Base-by-base conservation (phyloP, 1,140 invertebrate genomes). In the Caenorhabditis remanei region DNA sequence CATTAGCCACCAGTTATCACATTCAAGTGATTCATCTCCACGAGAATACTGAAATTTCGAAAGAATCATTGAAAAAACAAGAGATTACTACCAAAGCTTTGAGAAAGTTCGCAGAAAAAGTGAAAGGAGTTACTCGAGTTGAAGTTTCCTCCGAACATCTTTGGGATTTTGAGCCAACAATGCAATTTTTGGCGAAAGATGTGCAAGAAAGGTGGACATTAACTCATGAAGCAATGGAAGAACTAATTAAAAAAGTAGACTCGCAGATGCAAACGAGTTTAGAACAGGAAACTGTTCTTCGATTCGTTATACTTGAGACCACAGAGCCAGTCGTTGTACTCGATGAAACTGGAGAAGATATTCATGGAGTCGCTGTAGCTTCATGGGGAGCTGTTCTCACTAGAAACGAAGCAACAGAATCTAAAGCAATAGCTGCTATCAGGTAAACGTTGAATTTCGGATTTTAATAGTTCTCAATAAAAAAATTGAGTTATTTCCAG, bases 321-420 rank as follows among this genome's bases (percentile, higher is more conserved):
- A 46, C n/a, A n/a, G 55, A 88, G 16, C 79, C 58, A 4, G 55
- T 89, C 6, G 32, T 89, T 14, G 13, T 89, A 13, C 53, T 89
- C 13, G 88, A 89, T 75, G 65, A 88, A 46, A 53, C 90, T n/a
- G 84, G 79, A 8, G 89, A 89, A 50, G 89, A 88, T 79, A 83
- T 48, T 16, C 58, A 96, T 93, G 95, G 96, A 1, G 96, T 97
- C 92, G 94, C 97, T 86, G 96, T 96, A 16, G 96, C 96, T 7
- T 94, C 96, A 86, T 99, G 97, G 97, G 97, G 97, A 86, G 96
- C 94, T 53, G 93, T 94, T 48, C 90, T 93, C 88, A 93, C 94
- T 16, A 92, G 93, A 89, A 94, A 94, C 88, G 89, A 92, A 19
- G 87, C 88, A 46, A 56, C 89, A 58, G 89, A 90, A 43, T 48